Evolutionary conservation across 2,797 vertebrate genomes (phyloP).

Genomic region (Valencia hispanica): DNA sequence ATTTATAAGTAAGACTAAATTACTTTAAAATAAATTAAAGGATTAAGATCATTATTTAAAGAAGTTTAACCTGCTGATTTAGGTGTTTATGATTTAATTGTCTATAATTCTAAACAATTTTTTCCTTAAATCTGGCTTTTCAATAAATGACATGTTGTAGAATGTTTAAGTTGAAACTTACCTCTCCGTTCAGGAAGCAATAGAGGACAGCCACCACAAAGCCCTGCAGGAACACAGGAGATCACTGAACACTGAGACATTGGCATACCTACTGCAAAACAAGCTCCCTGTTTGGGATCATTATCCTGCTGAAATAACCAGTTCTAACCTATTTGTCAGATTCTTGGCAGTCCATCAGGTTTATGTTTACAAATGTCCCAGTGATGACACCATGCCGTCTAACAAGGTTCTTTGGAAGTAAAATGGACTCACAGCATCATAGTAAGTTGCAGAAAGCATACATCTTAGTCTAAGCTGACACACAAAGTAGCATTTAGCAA

Average conservation of each 20-base stretch:
- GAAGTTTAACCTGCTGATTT: neutral
- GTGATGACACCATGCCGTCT: too few relatives aligned
- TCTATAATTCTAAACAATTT: neutral
- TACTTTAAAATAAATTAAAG: neutral
- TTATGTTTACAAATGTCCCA: too few relatives aligned
- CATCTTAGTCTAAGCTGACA: neutral
- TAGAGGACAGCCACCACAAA: slow-evolving; percentile 98
- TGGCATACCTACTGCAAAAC: neutral
- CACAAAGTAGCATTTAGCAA: neutral
- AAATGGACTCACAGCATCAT: neutral
- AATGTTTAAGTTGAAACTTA: slow-evolving; percentile 74
- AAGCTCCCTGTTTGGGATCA: neutral
- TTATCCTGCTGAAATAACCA: too few relatives aligned
- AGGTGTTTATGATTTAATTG: neutral
- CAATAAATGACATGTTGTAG: neutral
- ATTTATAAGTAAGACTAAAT: neutral
- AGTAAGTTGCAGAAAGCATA: neutral
- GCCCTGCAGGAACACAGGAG: slow-evolving; percentile 78
- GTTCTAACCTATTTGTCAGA: too few relatives aligned
- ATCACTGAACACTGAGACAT: neutral
- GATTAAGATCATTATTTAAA: neutral
- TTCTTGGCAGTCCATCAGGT: too few relatives aligned
- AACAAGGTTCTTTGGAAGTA: too few relatives aligned
- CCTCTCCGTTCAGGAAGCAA: slow-evolving; percentile 98
- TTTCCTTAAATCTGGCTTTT: neutral